These are phyloP conservation scores for Nestor notabilis DNA, from an alignment of 2,113 vertebrate genomes.

Conservation along the genomic window DNA sequence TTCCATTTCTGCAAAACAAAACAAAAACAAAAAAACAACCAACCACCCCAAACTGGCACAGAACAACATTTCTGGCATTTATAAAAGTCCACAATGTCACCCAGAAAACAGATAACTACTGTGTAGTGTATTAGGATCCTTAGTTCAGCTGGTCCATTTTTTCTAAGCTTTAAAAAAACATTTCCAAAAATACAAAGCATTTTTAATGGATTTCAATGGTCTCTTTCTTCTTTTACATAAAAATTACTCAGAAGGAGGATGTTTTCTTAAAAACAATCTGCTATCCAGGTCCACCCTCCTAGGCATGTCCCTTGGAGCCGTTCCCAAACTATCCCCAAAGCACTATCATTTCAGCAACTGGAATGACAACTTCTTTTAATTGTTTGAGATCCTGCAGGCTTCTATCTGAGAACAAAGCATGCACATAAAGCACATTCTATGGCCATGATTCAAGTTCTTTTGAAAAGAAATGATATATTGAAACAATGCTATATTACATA, in stretches of 20 bases:
- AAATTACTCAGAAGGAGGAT: slow-evolving; percentile 35
- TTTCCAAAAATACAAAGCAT: slow-evolving; percentile 53
- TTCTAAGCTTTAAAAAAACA: slow-evolving; percentile 19
- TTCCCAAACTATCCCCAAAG: slow-evolving; percentile 56
- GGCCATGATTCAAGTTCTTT: slow-evolving; percentile 52
- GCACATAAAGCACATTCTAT: slow-evolving; percentile 50
- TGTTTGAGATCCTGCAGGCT: slow-evolving; percentile 67
- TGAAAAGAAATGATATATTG: slow-evolving; percentile 64
- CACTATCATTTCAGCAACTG: background rate
- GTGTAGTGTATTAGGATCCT: background rate
- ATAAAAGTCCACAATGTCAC: background rate
- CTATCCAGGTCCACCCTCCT: slow-evolving; percentile 56
- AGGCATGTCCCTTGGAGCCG: slow-evolving; percentile 51
- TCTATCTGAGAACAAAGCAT: slow-evolving; percentile 52
- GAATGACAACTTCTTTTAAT: slow-evolving; percentile 62
- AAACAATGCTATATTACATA: slow-evolving; percentile 47
- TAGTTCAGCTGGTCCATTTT: slow-evolving; percentile 10
- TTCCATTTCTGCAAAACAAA: background rate
- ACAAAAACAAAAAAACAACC: background rate
- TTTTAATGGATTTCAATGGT: slow-evolving; percentile 44
- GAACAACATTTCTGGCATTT: slow-evolving; percentile 2
- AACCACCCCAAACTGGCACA: background rate
- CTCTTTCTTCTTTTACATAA: slow-evolving; percentile 48
- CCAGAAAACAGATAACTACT: slow-evolving; percentile 47
- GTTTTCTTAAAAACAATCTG: slow-evolving; percentile 57